Evolutionary conservation across 2,797 vertebrate genomes (phyloP).

Genomic region (Sus cebifrons): DNA sequence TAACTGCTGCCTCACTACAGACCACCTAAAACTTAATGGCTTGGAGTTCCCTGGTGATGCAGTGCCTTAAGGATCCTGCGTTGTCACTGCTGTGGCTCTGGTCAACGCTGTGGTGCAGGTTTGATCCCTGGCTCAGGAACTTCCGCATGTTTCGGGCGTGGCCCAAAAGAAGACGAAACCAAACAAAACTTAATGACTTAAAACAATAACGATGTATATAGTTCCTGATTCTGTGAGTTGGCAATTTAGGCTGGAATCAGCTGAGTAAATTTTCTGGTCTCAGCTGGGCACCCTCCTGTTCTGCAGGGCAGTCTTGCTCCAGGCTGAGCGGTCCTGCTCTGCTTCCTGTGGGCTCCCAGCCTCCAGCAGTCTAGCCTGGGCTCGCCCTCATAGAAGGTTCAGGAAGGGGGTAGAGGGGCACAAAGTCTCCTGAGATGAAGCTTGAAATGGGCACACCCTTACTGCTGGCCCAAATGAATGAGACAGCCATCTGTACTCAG

Average conservation of each 20-base stretch:
- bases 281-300: background rate
- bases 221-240: background rate
- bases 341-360: background rate
- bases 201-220: too few relatives aligned
- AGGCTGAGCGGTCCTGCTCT: background rate
- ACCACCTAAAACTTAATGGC: background rate
- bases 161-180: background rate
- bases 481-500: background rate
- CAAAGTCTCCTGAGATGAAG: background rate
- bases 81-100: too few relatives aligned
- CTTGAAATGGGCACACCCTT: too few relatives aligned
- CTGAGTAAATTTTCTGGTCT: background rate
- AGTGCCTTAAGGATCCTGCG: too few relatives aligned
- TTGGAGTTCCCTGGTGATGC: background rate
- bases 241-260: background rate
- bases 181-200: background rate
- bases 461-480: too few relatives aligned
- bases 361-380: background rate
- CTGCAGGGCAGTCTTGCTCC: background rate
- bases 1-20: background rate
- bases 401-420: rapidly evolving
- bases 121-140: too few relatives aligned
- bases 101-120: too few relatives aligned
- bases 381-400: background rate
- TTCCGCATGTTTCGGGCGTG: too few relatives aligned